Base-by-base conservation (phyloP, 2,797 vertebrate genomes). In the Phyllotis vaccarum region DNA sequence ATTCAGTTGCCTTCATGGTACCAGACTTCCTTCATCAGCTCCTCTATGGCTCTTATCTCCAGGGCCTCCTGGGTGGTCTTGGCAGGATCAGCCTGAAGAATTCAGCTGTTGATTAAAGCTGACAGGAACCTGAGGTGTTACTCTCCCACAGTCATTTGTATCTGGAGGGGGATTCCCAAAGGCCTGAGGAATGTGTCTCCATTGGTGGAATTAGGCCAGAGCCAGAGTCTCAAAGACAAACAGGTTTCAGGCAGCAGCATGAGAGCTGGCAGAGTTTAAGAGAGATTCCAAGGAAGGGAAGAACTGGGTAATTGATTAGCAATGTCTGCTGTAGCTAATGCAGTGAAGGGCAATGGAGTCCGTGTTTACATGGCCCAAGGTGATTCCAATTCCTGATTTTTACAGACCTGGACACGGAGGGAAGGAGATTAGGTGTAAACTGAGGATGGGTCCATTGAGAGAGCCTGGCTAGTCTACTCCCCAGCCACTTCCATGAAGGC, bases 1-100 rank as follows among this genome's bases (percentile, higher is more conserved):
- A 21, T 56, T 56, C 40, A 5, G 16, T 34, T 5, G 3, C 24
- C 43, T 31, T 31, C 0, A 29, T 34, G 83, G 22, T 1, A 0
- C 76, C 27, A 5, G 27, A 12, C 60, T 49, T 89, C 49, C n/a
- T 54, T 79, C 14, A 10, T 68, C 27, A 9, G 49, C 11, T 22
- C 80, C 49, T 79, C 56, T 86, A 46, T 78, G 29, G 13, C 19
- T 87, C 58, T 43, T 72, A 68, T 78, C 81, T 93, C 68, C 66
- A 11, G 4, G 66, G 86, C 82, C 52, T 92, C 94, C 58, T 81
- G 83, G 95, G 91, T 74, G 95, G 89, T 91, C 96, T 85, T 74
- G 83, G 94, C 91, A 91, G 89, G 91, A 91, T 54, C 31, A 54
- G 83, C 46, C 64, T 79, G 1, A 54, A 56, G 72, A 66, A 21